Base-by-base conservation (phyloP, 2,113 vertebrate species). In the Oncorhynchus clarkii region DNA sequence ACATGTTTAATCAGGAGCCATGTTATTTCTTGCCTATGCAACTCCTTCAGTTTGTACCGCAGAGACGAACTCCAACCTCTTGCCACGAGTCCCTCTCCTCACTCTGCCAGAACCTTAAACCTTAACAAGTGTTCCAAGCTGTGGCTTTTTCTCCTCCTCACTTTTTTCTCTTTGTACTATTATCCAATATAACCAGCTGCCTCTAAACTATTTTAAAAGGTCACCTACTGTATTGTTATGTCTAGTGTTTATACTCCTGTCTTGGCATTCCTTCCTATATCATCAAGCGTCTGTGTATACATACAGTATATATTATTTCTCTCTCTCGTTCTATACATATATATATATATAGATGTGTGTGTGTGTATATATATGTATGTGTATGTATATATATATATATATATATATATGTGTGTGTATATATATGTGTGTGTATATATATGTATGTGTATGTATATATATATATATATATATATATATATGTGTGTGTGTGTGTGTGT, bases 21-120 rank as follows among this genome's bases (percentile, higher is more conserved):
- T 85, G 62, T 87, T 90, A 18, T 68, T 88, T 89, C 86, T 88
- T 87, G 86, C 85, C 91, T 93, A 93, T 93, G 92, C 92, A 93
- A 92, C 79, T 85, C 70, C 85, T 82, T 90, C 85, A 78, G 84
- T 90, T 88, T 82, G 80, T 83, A 76, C 88, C 72, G 14, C 85
- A 80, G 80, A 86, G 83, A 34, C 86, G 22, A 78, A 86, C 86
- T 84, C 86, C 85, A 89, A 86, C 73, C 2, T 75, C 75, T 84
- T 54, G 75, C 73, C 83, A 81, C 64, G 77, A 81, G 29, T 78
- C 73, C 22, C 31, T 69, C 57, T 62, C 75, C 73, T 73, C 72
- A 66, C 77, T 79, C 65, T 69, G 83, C 81, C 71, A 29, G 77
- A 66, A 77, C 83, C 76, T 59, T 71, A 67, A 82, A 78, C 75